Evolutionary conservation across 2,888 invertebrate species (phyloP).

Genomic region (Nomada hirtipes): DNA sequence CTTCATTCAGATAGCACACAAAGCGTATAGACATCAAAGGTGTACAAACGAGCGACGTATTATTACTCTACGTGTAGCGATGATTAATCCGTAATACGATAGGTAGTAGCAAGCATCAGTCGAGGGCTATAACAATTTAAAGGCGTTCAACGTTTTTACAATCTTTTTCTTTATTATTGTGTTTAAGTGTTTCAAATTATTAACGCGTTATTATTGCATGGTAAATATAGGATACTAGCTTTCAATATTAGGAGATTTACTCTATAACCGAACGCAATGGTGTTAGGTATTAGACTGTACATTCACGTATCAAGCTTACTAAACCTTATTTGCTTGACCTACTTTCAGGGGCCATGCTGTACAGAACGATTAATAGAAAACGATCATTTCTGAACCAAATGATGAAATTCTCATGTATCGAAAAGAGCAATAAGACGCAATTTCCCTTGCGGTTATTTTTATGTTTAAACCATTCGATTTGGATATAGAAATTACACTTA

Average conservation of each 20-base stretch:
- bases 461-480: not conserved
- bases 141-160: no score
- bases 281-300: not conserved
- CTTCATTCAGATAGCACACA: not conserved
- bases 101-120: no score
- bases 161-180: no score
- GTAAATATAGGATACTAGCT: not conserved
- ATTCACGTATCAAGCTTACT: constrained; percentile 7
- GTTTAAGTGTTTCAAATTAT: no score
- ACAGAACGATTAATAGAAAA: constrained; percentile 27
- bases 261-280: constrained; percentile 1
- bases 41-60: not conserved
- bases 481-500: not conserved
- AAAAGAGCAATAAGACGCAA: not conserved
- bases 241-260: not conserved
- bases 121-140: no score
- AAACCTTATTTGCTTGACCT: constrained; percentile 35
- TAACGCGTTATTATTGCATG: not conserved
- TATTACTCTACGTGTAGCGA: not conserved
- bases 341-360: constrained; percentile 1
- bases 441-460: no score
- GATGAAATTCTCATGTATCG: not conserved
- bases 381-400: not conserved
- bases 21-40: not conserved
- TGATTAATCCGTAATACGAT: constrained; percentile 5